Conservation (phyloP, 92 coral and sea anemone species). For the Phymanthus crucifer region DNA sequence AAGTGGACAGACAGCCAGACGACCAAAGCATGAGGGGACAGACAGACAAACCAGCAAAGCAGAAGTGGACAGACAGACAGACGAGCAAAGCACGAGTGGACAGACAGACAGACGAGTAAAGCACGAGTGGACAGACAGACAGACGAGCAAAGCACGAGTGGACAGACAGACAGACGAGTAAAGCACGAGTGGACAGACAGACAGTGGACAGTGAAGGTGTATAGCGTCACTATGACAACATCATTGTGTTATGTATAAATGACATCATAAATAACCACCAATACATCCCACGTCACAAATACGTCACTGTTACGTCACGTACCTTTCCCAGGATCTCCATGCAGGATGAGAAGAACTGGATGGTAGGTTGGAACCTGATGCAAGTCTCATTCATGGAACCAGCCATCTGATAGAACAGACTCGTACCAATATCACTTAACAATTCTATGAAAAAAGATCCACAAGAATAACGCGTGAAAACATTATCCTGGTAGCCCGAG, state of each 20-base stretch:
- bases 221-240: background rate
- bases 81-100: too few relatives aligned
- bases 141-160: too few relatives aligned
- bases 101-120: too few relatives aligned
- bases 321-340: constrained; percentile 96
- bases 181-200: too few relatives aligned
- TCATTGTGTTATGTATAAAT: background rate
- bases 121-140: too few relatives aligned
- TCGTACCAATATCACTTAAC: constrained; percentile 75
- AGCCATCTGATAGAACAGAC: constrained; percentile 82
- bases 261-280: background rate
- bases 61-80: too few relatives aligned
- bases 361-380: constrained; percentile 80
- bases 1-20: too few relatives aligned
- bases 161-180: too few relatives aligned
- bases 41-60: too few relatives aligned
- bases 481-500: background rate
- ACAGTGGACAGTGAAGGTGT: too few relatives aligned
- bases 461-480: background rate
- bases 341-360: constrained; percentile 95
- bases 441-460: background rate
- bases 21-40: too few relatives aligned
- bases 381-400: constrained; percentile 80
- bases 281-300: background rate
- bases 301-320: constrained; percentile 5